Evolutionary conservation across 2,797 vertebrate species (phyloP).

Genomic region (Hyperoplus immaculatus): DNA sequence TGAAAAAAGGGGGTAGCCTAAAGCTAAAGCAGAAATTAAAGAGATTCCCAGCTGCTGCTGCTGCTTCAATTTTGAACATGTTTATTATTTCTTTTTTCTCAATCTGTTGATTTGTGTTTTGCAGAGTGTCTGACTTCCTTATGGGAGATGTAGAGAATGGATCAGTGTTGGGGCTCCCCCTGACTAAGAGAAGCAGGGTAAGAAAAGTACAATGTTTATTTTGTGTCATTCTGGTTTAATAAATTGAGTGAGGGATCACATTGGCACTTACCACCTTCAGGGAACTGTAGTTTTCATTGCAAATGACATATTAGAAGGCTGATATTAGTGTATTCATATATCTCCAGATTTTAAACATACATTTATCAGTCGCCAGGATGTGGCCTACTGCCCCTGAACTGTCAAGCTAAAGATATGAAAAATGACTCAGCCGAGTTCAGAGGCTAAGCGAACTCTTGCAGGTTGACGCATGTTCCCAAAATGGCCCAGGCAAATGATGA

Average conservation of each 20-base stretch:
- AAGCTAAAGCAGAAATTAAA: not conserved
- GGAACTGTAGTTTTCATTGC: not conserved
- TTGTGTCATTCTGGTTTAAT: not conserved
- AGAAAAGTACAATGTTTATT: constrained; percentile 42
- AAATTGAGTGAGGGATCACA: not conserved
- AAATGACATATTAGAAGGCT: not conserved
- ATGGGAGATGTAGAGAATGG: constrained; percentile 99
- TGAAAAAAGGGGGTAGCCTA: not conserved
- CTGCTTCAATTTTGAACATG: not conserved
- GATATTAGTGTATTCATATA: not conserved
- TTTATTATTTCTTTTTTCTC: not conserved
- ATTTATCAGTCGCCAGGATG: constrained; percentile 19
- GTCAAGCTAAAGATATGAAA: constrained; percentile 33
- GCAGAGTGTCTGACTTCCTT: constrained; percentile 99
- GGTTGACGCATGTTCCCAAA: constrained; percentile 45
- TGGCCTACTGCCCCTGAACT: constrained; percentile 32
- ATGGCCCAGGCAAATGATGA: constrained; percentile 37
- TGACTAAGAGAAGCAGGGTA: constrained; percentile 94
- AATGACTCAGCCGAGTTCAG: constrained; percentile 40
- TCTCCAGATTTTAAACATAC: not conserved
- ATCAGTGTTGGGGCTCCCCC: constrained; percentile 92
- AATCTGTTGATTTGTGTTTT: constrained; percentile 29
- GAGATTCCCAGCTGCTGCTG: not conserved
- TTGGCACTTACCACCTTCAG: not conserved
- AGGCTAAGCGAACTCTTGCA: constrained; percentile 46